Evolutionary conservation across 1,140 invertebrate species (phyloP), one percentile per base, ranked within the genome.

Genomic region (Sitobion miscanthi): DNA sequence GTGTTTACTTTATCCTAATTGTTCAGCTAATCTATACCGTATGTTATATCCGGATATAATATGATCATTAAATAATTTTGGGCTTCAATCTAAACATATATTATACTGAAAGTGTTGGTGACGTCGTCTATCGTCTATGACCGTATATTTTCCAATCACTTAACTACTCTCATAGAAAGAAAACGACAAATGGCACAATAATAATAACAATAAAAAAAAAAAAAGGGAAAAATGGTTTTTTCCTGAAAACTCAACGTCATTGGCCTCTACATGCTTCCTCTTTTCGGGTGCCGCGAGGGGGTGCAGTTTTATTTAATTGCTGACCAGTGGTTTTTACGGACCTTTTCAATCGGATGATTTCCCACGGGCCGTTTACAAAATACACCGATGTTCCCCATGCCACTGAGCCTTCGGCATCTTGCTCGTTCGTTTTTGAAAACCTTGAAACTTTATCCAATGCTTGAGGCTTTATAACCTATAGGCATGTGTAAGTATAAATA

Each of bases 341-440:
- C 82, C 35, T 92, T 92, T 92, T 85, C 62, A 92, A 92, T 92
- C 91, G 91, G 77, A 83, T 92, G 91, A 92, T 92, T 92, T 92
- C 91, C 91, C 91, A 83, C 77, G 91, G 91, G 91, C 35, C 91
- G 35, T 83, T 92, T 85, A 85, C 85, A 92, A 77, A 92, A 83
- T 92, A 92, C 47, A 77, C 30, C 62, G n/a, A 77, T n/a, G 7
- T 35, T 30, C 49, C 47, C 52, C 23, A 9, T n/a, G 35, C 20
- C 47, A 49, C 30, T 77, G 30, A 77, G 62, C n/a, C 86, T 25
- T 49, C 17, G 30, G 45, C 38, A 85, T 42, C 25, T 30, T 88
- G 35, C 21, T 52, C 2, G 87, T 52, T 54, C n/a, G 49, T 54
- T 25, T 35, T 25, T 21, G 49, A 23, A 88, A 52, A 52, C 38